Evolutionary conservation across 2,113 vertebrate genomes (phyloP).

Genomic region (Orcinus orca): DNA sequence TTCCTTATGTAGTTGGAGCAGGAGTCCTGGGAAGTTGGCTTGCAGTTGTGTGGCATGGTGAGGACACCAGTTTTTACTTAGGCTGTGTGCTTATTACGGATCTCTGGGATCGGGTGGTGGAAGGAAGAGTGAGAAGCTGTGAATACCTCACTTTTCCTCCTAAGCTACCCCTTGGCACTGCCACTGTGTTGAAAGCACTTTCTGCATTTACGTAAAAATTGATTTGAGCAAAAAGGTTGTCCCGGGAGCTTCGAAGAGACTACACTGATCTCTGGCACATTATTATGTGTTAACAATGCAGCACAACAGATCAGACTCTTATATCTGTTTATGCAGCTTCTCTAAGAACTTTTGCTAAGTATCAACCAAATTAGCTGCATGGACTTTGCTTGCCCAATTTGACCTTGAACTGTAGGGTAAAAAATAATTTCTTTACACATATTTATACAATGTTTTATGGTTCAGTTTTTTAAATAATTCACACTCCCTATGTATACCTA

Average conservation of each 20-base stretch:
- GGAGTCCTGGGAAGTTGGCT: background rate
- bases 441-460: background rate
- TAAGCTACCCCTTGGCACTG: background rate
- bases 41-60: background rate
- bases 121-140: background rate
- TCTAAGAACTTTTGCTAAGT: background rate
- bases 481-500: background rate
- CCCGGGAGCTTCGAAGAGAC: background rate
- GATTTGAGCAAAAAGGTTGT: background rate
- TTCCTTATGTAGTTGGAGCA: background rate
- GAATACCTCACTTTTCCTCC: background rate
- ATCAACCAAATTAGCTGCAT: background rate
- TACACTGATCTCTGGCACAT: background rate
- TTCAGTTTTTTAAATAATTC: background rate
- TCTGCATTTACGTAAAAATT: background rate
- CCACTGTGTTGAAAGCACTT: background rate
- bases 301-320: background rate
- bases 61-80: background rate
- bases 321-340: background rate
- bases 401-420: background rate
- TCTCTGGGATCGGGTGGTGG: background rate
- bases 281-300: background rate
- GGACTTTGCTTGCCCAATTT: background rate
- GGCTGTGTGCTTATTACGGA: background rate
- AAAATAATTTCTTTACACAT: slow-evolving; percentile 18